These are phyloP conservation scores for Drepana falcataria DNA, from an alignment of 2,888 invertebrate species.

Conservation along the genomic window DNA sequence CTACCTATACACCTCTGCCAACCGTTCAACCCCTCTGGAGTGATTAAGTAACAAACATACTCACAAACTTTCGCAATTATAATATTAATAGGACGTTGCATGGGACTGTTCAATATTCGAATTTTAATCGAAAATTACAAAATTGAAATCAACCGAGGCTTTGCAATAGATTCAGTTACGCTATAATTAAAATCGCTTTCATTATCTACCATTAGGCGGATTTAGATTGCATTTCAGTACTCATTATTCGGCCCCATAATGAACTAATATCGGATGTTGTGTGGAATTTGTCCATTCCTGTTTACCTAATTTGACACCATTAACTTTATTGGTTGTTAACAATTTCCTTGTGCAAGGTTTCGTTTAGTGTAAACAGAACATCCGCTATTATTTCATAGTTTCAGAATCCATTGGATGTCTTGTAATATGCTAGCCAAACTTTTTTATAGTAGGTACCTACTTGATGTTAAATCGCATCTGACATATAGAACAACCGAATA, in stretches of 20 bases:
- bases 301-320: slow-evolving; percentile 32
- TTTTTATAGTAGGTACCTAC: too few relatives aligned
- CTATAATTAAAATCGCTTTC: background rate
- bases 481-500: too few relatives aligned
- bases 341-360: slow-evolving; percentile 34
- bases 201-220: slow-evolving; percentile 1
- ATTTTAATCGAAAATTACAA: too few relatives aligned
- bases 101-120: too few relatives aligned
- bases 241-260: slow-evolving; percentile 39
- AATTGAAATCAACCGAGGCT: background rate
- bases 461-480: too few relatives aligned
- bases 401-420: too few relatives aligned
- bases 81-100: too few relatives aligned
- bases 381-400: background rate
- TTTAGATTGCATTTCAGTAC: slow-evolving; percentile 38
- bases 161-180: background rate
- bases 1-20: too few relatives aligned
- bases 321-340: slow-evolving; percentile 30
- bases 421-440: slow-evolving; percentile 13
- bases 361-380: slow-evolving; percentile 24
- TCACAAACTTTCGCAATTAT: too few relatives aligned
- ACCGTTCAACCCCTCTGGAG: too few relatives aligned
- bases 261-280: slow-evolving; percentile 34
- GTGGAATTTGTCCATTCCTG: slow-evolving; percentile 24
- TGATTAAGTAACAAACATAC: too few relatives aligned